Base-by-base conservation (phyloP, 2,797 vertebrate species). In the Chrysocyon brachyurus region DNA sequence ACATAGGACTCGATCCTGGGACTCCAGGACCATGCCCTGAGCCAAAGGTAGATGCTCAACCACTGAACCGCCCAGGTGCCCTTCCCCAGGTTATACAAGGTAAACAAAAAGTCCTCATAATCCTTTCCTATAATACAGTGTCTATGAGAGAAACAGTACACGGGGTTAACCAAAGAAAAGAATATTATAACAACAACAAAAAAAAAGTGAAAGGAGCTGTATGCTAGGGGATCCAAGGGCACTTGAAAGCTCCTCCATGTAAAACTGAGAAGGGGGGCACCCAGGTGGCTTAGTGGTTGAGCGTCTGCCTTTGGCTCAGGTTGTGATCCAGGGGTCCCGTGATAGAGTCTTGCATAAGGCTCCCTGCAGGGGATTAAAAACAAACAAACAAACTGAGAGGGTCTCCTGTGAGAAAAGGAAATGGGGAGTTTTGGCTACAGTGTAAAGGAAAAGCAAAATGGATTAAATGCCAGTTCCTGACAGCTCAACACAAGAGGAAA, bases 401-500 rank as follows among this genome's bases (percentile, higher is more conserved):
- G 46, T n/a, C 66, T 86, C 14, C 24, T 73, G 9, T 31, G 21
- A 94, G 52, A 40, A 63, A 70, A 77, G 52, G 21, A 70, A 87
- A 88, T 40, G 14, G 24, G 17, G 36, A 22, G 11, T 0, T 78
- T 12, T 15, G 10, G 15, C 40, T 82, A 49, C 2, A 36, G 33
- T 63, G 12, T 72, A 28, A 85, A 70, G 72, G 78, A 82, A 88
- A 84, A 54, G 63, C 36, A 92, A 92, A 91, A 77, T 63, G 54
- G 59, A 85, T 11, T 57, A 52, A 94, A 91, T 52, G 63, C 24
- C 64, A 90, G 81, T 52, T 40, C 19, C 31, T 36, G 15, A 56
- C 19, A 95, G 75, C 7, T 61, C 61, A 81, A 57, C 17, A 78
- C 22, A 33, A 22, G 36, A 93, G 12, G 40, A 2, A 73, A 91